These are phyloP conservation scores for Nycticebus coucang DNA, from an alignment of 2,113 vertebrate genomes.

Conservation along the genomic window DNA sequence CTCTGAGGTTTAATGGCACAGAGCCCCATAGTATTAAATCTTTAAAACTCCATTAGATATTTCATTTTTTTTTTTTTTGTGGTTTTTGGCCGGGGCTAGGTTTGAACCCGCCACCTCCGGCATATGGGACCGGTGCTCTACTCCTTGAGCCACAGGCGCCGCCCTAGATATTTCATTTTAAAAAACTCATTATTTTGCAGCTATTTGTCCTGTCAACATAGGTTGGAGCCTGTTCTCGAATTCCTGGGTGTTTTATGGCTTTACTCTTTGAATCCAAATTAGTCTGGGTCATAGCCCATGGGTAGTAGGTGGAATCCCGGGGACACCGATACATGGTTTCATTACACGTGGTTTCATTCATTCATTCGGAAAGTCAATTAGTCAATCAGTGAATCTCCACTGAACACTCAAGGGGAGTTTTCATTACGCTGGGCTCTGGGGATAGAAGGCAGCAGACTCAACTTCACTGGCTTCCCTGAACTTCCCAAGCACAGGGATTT, in stretches of 20 bases:
- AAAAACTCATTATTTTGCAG: neutral
- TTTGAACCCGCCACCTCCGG: no score
- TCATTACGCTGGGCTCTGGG: no score
- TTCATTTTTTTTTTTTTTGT: no score
- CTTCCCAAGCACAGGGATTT: neutral
- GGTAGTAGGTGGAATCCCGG: neutral
- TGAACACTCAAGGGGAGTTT: no score
- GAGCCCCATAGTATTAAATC: neutral
- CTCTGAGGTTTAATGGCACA: neutral
- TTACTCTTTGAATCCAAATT: neutral
- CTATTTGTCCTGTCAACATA: neutral
- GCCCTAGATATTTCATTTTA: neutral
- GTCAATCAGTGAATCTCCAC: neutral
- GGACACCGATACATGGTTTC: neutral
- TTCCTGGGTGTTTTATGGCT: neutral
- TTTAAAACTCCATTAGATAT: constrained; percentile 11
- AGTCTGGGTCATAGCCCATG: neutral
- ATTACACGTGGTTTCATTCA: neutral
- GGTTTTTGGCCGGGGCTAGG: no score
- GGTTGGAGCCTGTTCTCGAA: neutral
- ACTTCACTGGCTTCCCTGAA: neutral
- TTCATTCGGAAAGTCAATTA: neutral
- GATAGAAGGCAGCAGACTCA: no score
- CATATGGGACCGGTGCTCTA: no score
- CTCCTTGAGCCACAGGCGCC: no score